phyloP scores from a whole-genome alignment of 2,888 invertebrate species.

The Drosophila tripunctata region DNA sequence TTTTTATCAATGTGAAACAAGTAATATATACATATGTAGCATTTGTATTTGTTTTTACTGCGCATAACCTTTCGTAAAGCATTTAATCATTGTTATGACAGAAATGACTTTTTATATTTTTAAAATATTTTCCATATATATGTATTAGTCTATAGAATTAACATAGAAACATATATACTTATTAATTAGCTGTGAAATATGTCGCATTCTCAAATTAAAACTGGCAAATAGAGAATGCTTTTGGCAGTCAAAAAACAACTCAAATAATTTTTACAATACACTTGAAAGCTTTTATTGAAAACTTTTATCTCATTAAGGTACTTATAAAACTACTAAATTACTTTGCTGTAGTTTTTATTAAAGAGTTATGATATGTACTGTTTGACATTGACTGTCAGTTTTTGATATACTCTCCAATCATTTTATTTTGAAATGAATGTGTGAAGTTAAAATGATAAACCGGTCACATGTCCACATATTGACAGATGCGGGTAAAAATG shows the following conservation, averaged over 20 bases:
- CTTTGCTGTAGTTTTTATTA: too few relatives aligned
- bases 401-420: slow-evolving; percentile 19
- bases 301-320: too few relatives aligned
- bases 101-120: neutral
- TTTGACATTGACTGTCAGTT: slow-evolving; percentile 1
- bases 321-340: too few relatives aligned
- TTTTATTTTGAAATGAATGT: slow-evolving; percentile 9
- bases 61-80: neutral
- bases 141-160: neutral
- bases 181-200: slow-evolving; percentile 46
- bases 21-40: too few relatives aligned
- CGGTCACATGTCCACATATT: slow-evolving; percentile 14
- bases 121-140: neutral
- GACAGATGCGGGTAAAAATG: slow-evolving; percentile 11
- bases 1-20: too few relatives aligned
- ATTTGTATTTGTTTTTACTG: too few relatives aligned
- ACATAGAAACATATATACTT: too few relatives aligned
- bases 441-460: slow-evolving; percentile 25
- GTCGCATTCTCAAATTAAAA: slow-evolving; percentile 9
- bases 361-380: neutral
- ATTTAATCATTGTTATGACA: neutral
- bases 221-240: neutral
- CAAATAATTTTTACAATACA: neutral
- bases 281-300: too few relatives aligned
- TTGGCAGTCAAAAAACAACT: neutral